Evolutionary conservation across 2,113 vertebrate species (phyloP).

Genomic region (Myxocyprinus asiaticus): DNA sequence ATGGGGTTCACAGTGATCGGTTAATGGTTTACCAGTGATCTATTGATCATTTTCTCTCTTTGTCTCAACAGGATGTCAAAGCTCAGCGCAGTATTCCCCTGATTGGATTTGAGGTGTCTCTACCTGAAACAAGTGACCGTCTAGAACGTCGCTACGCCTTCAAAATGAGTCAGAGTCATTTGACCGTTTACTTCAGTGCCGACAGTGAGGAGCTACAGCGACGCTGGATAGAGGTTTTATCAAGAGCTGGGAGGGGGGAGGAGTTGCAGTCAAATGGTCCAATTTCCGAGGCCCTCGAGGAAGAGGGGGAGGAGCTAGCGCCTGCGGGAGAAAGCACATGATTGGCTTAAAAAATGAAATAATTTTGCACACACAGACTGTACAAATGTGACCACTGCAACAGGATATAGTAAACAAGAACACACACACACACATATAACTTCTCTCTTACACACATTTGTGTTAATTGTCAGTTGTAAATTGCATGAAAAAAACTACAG

Average conservation of each 20-base stretch:
- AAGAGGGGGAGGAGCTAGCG: conserved; percentile 71
- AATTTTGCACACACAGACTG: conserved; percentile 52
- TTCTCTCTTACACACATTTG: conserved; percentile 49
- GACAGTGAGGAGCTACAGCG: conserved; percentile 86
- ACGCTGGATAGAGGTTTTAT: conserved; percentile 85
- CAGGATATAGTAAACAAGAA: conserved; percentile 47
- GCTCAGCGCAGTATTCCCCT: conserved; percentile 88
- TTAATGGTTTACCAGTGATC: neutral
- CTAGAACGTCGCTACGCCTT: conserved; percentile 84
- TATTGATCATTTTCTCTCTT: neutral
- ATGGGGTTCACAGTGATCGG: too few relatives aligned
- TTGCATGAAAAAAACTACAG: conserved; percentile 64
- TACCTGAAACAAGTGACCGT: conserved; percentile 84
- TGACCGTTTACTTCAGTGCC: conserved; percentile 88
- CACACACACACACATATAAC: conserved; percentile 45
- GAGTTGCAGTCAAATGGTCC: conserved; percentile 69
- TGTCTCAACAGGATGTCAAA: conserved; percentile 81
- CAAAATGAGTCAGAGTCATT: conserved; percentile 90
- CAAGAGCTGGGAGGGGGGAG: conserved; percentile 83
- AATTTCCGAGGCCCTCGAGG: conserved; percentile 80
- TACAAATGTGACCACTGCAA: conserved; percentile 48
- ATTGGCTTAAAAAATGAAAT: conserved; percentile 56
- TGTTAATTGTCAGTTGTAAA: conserved; percentile 61
- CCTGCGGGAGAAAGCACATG: conserved; percentile 70
- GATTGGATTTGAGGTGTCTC: conserved; percentile 86